Percentiles rank a stretch among this genome's conserved stretches.
Evolutionary conservation across 2,888 invertebrate species (phyloP).

Genomic region (Agapostemon virescens): DNA sequence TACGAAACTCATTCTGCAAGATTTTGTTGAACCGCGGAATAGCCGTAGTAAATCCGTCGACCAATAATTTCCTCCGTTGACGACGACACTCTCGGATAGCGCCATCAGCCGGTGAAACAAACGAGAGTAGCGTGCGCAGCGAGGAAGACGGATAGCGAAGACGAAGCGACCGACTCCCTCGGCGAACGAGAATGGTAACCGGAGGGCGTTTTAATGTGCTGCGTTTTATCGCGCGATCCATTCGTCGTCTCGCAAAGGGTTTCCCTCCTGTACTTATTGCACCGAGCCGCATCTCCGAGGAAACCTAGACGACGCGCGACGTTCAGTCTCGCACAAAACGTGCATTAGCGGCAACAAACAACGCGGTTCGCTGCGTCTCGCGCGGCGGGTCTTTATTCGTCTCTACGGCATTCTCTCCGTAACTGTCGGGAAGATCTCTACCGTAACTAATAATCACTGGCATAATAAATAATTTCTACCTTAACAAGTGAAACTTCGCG

Average conservation of each 20-base stretch:
- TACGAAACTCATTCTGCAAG: too few relatives aligned
- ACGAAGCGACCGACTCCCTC: slow-evolving; percentile 33
- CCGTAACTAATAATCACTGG: too few relatives aligned
- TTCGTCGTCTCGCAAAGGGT: slow-evolving; percentile 45
- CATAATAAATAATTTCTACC: too few relatives aligned
- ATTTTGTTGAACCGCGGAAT: too few relatives aligned
- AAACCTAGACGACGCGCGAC: slow-evolving; percentile 34
- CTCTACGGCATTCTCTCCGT: too few relatives aligned
- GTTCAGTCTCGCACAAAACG: slow-evolving; percentile 52
- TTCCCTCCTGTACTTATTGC: slow-evolving; percentile 21
- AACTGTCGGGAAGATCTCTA: too few relatives aligned
- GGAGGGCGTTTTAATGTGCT: slow-evolving; percentile 49
- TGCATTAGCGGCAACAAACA: slow-evolving; percentile 46
- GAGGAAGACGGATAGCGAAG: background rate
- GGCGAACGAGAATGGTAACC: slow-evolving; percentile 40
- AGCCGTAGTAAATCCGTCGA: too few relatives aligned
- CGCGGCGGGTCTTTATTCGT: background rate
- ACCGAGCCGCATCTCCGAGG: slow-evolving; percentile 18
- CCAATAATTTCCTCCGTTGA: too few relatives aligned
- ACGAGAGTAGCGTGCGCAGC: background rate
- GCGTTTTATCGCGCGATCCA: slow-evolving; percentile 55
- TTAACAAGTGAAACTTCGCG: too few relatives aligned
- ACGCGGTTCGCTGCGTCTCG: background rate
- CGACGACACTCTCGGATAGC: too few relatives aligned
- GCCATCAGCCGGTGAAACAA: too few relatives aligned